Evolutionary conservation across 2,888 invertebrate species (phyloP), one percentile per base, ranked within the genome.

Genomic region (Drepana falcataria): DNA sequence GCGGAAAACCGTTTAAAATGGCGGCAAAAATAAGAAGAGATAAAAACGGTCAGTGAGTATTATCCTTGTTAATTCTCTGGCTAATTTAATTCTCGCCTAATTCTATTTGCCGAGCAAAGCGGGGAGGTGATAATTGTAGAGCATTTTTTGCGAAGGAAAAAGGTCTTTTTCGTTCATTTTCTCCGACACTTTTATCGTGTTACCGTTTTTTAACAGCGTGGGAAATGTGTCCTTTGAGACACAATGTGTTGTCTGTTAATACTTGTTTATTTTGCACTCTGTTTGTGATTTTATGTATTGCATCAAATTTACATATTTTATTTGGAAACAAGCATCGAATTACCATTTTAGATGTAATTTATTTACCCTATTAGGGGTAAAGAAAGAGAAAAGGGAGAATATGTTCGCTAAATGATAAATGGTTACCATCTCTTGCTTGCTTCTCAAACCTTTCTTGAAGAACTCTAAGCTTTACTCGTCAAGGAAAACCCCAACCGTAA

Each of bases 81-180:
- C 80, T 89, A 90, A 91, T 91, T 88, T 87, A 89, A 90, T 91
- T 90, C 86, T 69, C 85, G 85, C 87, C 82, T 90, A 90, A 91
- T 90, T 90, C 90, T 90, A 91, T 90, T 91, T 89, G 84, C 81
- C 68, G 83, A 86, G 86, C 66, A 85, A 85, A 88, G 86, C 81
- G 87, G 84, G 84, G 82, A 85, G 82, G 90, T 87, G 89, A 87
- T 90, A 91, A 91, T 88, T 90, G 84, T 81, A 77, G 77, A 83
- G 79, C 79, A 76, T 87, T 89, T 87, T 87, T 81, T 76, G 70
- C 68, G 71, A 74, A 73, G 75, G 74, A 76, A 77, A 77, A 75
- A 73, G 60, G 63, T 48, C 54, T 57, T 62, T 73, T 77, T 79
- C 83, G 82, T 81, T 79, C 71, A 69, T 73, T 67, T 58, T 59